A percentile compares a stretch with the other conserved stretches of the same genome.
phyloP scores from a whole-genome alignment of 2,797 vertebrate species.

The Protosalanx chinensis region DNA sequence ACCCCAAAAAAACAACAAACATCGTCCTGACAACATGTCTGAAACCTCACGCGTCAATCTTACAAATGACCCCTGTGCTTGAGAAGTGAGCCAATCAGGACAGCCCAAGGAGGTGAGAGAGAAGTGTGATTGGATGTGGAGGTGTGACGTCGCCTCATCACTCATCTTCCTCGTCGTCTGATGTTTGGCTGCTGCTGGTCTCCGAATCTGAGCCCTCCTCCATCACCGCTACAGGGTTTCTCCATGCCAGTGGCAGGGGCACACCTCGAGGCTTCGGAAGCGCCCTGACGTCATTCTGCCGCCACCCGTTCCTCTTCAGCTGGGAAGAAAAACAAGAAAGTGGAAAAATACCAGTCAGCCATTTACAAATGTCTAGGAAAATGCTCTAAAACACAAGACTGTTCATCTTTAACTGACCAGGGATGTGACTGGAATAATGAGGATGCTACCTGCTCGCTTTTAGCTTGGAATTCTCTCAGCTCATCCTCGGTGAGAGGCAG shows the following conservation, averaged over 20 bases:
- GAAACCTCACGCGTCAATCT: constrained; percentile 50
- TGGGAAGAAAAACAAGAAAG: constrained; percentile 34
- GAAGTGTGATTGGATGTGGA: constrained; percentile 19
- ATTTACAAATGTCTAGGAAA: not conserved
- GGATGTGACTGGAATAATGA: not conserved
- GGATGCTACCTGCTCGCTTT: constrained; percentile 80
- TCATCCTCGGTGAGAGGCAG: constrained; percentile 87
- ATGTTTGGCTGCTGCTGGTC: constrained; percentile 80
- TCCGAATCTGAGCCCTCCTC: constrained; percentile 80
- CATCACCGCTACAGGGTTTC: constrained; percentile 76
- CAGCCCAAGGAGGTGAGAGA: constrained; percentile 15
- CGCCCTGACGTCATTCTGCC: constrained; percentile 75
- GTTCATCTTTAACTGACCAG: not conserved
- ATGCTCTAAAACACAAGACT: not conserved
- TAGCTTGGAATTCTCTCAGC: constrained; percentile 85
- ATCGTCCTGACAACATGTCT: not conserved
- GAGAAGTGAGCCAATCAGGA: constrained; percentile 37
- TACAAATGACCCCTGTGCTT: constrained; percentile 80
- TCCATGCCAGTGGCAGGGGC: constrained; percentile 78
- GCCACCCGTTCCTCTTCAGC: constrained; percentile 83
- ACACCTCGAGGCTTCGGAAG: constrained; percentile 70
- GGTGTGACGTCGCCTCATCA: constrained; percentile 47
- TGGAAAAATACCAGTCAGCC: not conserved
- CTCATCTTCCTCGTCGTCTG: constrained; percentile 72
- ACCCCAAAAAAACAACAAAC: not conserved